Percentiles rank a stretch among this genome's conserved stretches.
phyloP scores from a whole-genome alignment of 2,113 vertebrate species.

The Eulemur macaco region DNA sequence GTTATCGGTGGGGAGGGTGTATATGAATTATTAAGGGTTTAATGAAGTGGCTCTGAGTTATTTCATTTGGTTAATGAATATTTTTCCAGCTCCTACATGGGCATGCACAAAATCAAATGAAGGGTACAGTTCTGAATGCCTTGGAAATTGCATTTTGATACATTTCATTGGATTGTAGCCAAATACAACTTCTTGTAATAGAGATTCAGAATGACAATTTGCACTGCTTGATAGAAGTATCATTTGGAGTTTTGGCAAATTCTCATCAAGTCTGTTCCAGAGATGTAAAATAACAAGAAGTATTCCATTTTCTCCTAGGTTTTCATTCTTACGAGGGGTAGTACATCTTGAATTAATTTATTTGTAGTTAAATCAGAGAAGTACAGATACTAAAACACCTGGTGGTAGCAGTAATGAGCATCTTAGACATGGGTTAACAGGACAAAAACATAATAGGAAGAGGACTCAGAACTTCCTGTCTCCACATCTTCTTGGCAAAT shows the following conservation, averaged over 20 bases:
- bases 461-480: neutral
- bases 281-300: constrained; percentile 40
- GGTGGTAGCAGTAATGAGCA: neutral
- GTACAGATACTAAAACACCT: neutral
- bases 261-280: constrained; percentile 35
- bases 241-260: constrained; percentile 42
- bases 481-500: neutral
- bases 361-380: constrained; percentile 41
- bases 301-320: constrained; percentile 6
- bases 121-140: constrained; percentile 1
- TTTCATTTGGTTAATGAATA: constrained; percentile 52
- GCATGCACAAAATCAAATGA: constrained; percentile 58
- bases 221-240: constrained; percentile 32
- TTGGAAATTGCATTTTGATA: constrained; percentile 54
- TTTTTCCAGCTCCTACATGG: constrained; percentile 35
- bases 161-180: constrained; percentile 52
- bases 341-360: neutral
- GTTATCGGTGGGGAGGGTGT: neutral
- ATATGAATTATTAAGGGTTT: constrained; percentile 20
- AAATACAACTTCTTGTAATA: constrained; percentile 58
- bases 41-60: neutral
- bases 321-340: constrained; percentile 21
- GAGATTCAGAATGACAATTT: constrained; percentile 54
- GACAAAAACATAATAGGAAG: neutral
- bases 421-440: neutral